These are phyloP conservation scores for Empidonax alnorum DNA, from an alignment of 2,113 vertebrate genomes.

Conservation along the genomic window DNA sequence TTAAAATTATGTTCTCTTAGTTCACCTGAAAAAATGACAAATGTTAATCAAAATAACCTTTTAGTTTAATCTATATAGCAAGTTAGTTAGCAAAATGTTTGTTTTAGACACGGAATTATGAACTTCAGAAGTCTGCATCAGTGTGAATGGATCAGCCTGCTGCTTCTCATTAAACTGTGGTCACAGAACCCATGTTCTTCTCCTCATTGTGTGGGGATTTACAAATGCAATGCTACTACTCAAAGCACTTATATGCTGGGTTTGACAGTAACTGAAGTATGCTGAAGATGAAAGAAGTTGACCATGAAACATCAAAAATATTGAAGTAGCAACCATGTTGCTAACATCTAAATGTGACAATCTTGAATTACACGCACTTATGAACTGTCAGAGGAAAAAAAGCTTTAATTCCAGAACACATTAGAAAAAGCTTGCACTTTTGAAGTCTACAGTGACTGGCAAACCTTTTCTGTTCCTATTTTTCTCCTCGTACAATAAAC, in stretches of 20 bases:
- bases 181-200: neutral
- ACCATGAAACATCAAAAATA: constrained; percentile 70
- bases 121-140: constrained; percentile 40
- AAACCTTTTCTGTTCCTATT: neutral
- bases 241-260: constrained; percentile 28
- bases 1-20: neutral
- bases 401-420: constrained; percentile 28
- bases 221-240: constrained; percentile 41
- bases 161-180: constrained; percentile 56
- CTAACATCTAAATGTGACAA: constrained; percentile 22
- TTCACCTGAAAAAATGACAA: constrained; percentile 1
- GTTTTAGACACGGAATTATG: constrained; percentile 22
- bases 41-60: constrained; percentile 44
- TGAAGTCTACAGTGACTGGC: neutral
- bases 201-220: constrained; percentile 29
- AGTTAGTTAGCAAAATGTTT: constrained; percentile 20
- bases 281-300: constrained; percentile 70
- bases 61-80: constrained; percentile 1
- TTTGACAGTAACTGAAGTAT: constrained; percentile 71
- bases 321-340: constrained; percentile 43
- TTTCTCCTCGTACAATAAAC: neutral
- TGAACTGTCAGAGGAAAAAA: neutral
- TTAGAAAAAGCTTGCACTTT: neutral
- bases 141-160: constrained; percentile 31
- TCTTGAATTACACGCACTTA: constrained; percentile 29